These are phyloP conservation scores for Platygyra sinensis DNA, from an alignment of 64 coral and sea anemone genomes.

Conservation along the genomic window DNA sequence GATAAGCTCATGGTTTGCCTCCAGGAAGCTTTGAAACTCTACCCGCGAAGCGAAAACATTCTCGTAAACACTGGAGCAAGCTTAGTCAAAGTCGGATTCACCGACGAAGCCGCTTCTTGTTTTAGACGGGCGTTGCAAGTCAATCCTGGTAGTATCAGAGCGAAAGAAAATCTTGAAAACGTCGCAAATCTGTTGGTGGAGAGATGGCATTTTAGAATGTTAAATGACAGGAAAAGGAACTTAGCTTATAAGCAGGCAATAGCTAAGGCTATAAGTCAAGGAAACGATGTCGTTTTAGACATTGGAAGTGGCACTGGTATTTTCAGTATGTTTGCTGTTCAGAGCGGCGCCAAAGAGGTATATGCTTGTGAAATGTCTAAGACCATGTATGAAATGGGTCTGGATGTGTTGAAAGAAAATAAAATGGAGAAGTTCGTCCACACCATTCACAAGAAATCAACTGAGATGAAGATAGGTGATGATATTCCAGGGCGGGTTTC, in stretches of 20 bases:
- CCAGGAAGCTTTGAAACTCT: constrained; percentile 75
- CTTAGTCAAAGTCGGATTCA: constrained; percentile 66
- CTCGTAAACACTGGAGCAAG: constrained; percentile 72
- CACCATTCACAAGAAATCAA: constrained; percentile 94
- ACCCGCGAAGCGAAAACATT: constrained; percentile 69
- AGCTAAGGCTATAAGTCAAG: constrained; percentile 59
- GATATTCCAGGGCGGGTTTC: constrained; percentile 62
- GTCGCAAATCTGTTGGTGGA: constrained; percentile 90
- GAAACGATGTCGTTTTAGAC: constrained; percentile 74
- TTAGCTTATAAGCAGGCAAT: constrained; percentile 85
- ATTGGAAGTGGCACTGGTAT: constrained; percentile 98
- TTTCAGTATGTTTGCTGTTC: constrained; percentile 96
- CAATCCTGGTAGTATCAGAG: constrained; percentile 59
- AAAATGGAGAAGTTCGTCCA: constrained; percentile 76
- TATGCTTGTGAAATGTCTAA: constrained; percentile 99
- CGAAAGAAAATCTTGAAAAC: constrained; percentile 83
- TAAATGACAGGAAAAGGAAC: constrained; percentile 89
- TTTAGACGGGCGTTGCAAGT: constrained; percentile 78
- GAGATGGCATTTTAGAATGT: constrained; percentile 98
- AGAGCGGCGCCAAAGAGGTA: constrained; percentile 81
- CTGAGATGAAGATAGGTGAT: constrained; percentile 63
- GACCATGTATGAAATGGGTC: constrained; percentile 94
- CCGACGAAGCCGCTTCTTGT: constrained; percentile 81
- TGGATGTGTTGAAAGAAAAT: constrained; percentile 84
- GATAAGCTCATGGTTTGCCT: constrained; percentile 81